These are phyloP conservation scores for Drosophila parabipectinata DNA, from an alignment of 1,140 invertebrate genomes.

Conservation along the genomic window DNA sequence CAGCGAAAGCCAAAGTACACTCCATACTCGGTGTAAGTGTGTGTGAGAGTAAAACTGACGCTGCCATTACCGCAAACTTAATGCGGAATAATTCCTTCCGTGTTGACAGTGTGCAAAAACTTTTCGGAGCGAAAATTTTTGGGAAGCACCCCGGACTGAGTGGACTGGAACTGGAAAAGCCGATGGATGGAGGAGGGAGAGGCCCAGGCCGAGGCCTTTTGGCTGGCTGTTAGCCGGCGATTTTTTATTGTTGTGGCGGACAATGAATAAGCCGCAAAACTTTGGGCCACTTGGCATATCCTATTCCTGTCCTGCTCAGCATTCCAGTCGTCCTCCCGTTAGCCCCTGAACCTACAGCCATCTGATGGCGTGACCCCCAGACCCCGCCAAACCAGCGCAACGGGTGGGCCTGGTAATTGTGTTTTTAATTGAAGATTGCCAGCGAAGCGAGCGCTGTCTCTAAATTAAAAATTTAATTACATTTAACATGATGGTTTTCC, in stretches of 20 bases:
- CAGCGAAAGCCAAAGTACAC: conserved; percentile 30
- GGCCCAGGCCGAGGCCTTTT: conserved; percentile 25
- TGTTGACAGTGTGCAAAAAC: conserved; percentile 80
- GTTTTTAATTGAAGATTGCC: conserved; percentile 79
- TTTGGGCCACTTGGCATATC: conserved; percentile 78
- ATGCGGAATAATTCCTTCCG: conserved; percentile 81
- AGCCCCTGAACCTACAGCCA: background rate
- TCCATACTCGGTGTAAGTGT: conserved; percentile 5
- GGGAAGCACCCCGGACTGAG: conserved; percentile 8
- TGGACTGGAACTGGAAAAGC: conserved; percentile 5
- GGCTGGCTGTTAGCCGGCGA: conserved; percentile 32
- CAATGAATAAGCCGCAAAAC: conserved; percentile 80
- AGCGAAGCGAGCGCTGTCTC: conserved; percentile 56
- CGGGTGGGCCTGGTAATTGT: conserved; percentile 69
- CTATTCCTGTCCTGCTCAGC: conserved; percentile 64
- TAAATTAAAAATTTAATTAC: conserved; percentile 83
- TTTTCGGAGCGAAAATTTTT: conserved; percentile 67
- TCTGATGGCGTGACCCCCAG: conserved; percentile 11
- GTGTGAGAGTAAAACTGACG: conserved; percentile 30
- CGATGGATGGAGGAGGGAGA: conserved; percentile 7
- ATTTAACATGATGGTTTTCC: conserved; percentile 76
- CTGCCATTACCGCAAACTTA: conserved; percentile 79
- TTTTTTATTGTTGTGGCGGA: conserved; percentile 71
- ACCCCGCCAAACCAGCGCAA: conserved; percentile 27
- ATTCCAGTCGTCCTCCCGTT: background rate